Percentiles rank a stretch among this genome's conserved stretches.
Evolutionary conservation across 2,888 invertebrate genomes (phyloP).

Genomic region (Agrochola circellaris): DNA sequence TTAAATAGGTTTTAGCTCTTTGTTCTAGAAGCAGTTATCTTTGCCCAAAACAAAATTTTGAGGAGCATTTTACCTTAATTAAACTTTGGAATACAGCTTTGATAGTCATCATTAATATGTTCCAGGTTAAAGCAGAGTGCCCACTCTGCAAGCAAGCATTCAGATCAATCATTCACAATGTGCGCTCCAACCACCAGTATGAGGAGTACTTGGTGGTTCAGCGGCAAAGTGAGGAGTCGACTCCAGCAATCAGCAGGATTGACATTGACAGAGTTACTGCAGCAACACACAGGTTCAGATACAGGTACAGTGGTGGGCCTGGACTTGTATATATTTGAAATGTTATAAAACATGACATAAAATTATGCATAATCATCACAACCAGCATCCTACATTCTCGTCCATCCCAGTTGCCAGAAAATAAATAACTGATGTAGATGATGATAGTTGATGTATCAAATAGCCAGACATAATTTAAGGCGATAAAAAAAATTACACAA

Average conservation of each 20-base stretch:
- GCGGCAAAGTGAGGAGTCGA: constrained; percentile 74
- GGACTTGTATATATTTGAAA: constrained; percentile 15
- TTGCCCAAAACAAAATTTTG: neutral
- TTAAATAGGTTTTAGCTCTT: neutral
- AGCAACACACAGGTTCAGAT: constrained; percentile 86
- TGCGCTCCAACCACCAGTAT: constrained; percentile 96
- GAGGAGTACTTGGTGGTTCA: constrained; percentile 94
- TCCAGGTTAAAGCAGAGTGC: constrained; percentile 97
- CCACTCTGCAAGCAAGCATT: constrained; percentile 98
- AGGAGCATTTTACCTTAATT: neutral
- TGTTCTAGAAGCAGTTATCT: neutral
- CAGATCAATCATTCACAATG: constrained; percentile 97
- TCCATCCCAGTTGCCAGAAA: constrained; percentile 10
- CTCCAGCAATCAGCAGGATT: constrained; percentile 71
- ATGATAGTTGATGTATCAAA: constrained; percentile 1
- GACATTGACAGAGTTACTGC: constrained; percentile 79
- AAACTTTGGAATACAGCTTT: neutral
- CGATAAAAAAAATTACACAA: constrained; percentile 24
- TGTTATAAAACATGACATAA: constrained; percentile 8
- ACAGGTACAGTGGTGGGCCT: constrained; percentile 77
- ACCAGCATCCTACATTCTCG: neutral
- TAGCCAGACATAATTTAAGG: neutral
- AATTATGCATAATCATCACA: constrained; percentile 15
- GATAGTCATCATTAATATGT: constrained; percentile 55
- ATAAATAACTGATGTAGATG: constrained; percentile 3